Base-by-base conservation (phyloP, 2,888 invertebrate species). In the Drosophila eohydei region DNA sequence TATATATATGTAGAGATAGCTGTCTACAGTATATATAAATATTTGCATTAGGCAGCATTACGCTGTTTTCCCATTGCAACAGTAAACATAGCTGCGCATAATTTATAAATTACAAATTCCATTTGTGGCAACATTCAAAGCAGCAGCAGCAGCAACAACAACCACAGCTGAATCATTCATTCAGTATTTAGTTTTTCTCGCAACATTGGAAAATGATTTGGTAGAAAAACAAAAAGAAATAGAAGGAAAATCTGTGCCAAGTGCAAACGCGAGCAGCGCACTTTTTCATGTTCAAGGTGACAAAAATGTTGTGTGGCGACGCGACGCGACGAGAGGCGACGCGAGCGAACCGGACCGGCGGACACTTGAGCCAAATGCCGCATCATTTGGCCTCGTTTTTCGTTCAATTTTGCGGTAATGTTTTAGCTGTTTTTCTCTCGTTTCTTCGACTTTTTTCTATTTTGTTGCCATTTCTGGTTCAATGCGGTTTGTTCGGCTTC, bases 241-340 rank as follows among this genome's bases (percentile, higher is more conserved):
- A 38, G 26, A 34, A 60, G 14, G 51, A 41, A 56, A 74, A 86
- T 85, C 81, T 83, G 73, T 91, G 91, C 91, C 91, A 92, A 91
- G 89, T 87, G 90, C 89, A 90, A 67, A 69, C 83, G 61, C 67
- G 60, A 60, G 65, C 83, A 38, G 44, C 52, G 30, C 32, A 11
- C 36, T 36, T 83, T 89, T 88, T 88, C 87, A 88, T 90, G 87
- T 88, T 90, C 87, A 88, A 88, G 87, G 90, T 88, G 87, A 88
- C 88, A 90, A 90, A 78, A 67, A 71, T 28, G 52, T 38, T 58
- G 56, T 66, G 72, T 57, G 68, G 48, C 38, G 9, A 48, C 30
- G 30, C 48, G 48, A 43, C 11, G 43, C 16, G 11, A 48, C 9
- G 9, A 30, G 48, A 46, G 8, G 11, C 50, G 50, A 21, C 2